Evolutionary conservation across 1,140 invertebrate species (phyloP).

Genomic region (Pseudachorutes palmiensis): DNA sequence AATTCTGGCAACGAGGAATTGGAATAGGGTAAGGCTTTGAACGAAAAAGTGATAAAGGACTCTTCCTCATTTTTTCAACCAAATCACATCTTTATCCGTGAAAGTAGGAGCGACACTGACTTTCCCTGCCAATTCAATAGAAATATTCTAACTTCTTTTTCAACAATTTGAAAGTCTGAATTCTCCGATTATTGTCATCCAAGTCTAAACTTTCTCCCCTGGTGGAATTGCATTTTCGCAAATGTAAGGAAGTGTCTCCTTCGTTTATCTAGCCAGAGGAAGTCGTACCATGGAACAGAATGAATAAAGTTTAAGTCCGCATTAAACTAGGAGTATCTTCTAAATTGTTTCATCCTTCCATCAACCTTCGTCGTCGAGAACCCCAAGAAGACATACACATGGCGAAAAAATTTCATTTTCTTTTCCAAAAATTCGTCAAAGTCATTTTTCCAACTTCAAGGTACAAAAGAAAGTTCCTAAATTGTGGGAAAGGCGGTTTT

Average conservation of each 20-base stretch:
- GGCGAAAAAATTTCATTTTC: not conserved
- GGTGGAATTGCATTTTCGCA: not conserved
- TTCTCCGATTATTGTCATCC: slow-evolving; percentile 1
- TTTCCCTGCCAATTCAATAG: not conserved
- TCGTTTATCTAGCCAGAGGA: not conserved
- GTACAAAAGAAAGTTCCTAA: slow-evolving; percentile 1
- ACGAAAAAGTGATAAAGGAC: too few relatives aligned
- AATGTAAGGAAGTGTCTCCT: not conserved
- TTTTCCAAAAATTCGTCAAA: not conserved
- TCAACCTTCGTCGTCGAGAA: not conserved
- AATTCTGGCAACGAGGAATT: too few relatives aligned
- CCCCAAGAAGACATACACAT: not conserved
- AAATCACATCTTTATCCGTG: not conserved
- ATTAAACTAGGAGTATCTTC: not conserved
- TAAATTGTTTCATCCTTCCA: slow-evolving; percentile 2
- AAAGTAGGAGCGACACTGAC: not conserved
- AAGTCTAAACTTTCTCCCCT: not conserved
- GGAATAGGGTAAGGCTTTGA: too few relatives aligned
- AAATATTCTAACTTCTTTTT: not conserved
- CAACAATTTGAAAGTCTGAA: not conserved
- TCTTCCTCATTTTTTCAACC: too few relatives aligned
- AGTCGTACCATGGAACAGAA: not conserved
- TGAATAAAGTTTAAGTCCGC: not conserved
- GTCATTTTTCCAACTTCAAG: not conserved
- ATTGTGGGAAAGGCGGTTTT: not conserved